Conservation (phyloP, 2,797 vertebrate species). For the Molossus molossus region DNA sequence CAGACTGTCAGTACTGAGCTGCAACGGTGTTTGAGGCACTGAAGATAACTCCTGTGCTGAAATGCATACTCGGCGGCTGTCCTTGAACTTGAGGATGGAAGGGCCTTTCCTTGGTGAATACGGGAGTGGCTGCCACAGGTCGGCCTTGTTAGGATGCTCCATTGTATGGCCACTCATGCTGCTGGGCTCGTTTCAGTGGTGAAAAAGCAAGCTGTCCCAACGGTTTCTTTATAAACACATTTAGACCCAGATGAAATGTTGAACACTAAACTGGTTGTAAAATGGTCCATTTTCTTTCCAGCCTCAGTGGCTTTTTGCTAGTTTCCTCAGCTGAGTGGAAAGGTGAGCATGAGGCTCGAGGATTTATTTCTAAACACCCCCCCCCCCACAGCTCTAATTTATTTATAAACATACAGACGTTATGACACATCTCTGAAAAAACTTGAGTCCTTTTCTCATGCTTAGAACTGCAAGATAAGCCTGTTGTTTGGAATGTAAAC, state of each 20-base stretch:
- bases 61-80: background rate
- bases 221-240: slow-evolving; percentile 7
- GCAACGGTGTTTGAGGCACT: accelerated
- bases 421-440: slow-evolving; percentile 40
- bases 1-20: background rate
- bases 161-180: background rate
- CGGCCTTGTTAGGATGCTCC: background rate
- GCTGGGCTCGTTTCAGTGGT: background rate
- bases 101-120: background rate
- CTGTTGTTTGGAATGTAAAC: slow-evolving; percentile 62
- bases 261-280: background rate
- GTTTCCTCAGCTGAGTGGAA: slow-evolving; percentile 18
- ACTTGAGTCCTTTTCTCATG: background rate
- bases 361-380: slow-evolving; percentile 59
- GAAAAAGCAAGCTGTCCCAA: background rate
- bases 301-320: background rate
- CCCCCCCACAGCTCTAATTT: background rate
- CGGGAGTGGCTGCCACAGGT: background rate
- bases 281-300: slow-evolving; percentile 58
- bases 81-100: background rate
- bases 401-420: slow-evolving; percentile 72
- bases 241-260: slow-evolving; percentile 43
- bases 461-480: slow-evolving; percentile 41
- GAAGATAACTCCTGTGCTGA: background rate
- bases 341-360: slow-evolving; percentile 2